phyloP scores from a whole-genome alignment of 2,888 invertebrate genomes.

The Lysandra coridon region DNA sequence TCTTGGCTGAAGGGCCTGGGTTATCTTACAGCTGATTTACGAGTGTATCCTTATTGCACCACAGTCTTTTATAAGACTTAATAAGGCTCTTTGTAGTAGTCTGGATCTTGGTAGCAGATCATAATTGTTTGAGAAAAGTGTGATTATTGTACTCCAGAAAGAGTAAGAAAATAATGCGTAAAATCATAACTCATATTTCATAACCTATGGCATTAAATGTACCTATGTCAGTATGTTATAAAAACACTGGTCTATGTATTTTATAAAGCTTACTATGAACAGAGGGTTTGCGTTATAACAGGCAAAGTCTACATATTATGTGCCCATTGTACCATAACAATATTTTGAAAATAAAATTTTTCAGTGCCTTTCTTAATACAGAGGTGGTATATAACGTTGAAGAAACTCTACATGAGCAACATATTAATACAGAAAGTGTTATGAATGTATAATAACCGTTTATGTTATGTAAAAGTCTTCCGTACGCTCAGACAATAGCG shows the following conservation, averaged over 20 bases:
- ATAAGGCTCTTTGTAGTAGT: neutral
- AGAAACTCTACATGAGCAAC: neutral
- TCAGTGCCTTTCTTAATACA: neutral
- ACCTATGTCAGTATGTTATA: neutral
- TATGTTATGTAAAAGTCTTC: constrained; percentile 9
- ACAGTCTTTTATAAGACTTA: neutral
- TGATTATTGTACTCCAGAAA: neutral
- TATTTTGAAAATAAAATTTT: neutral
- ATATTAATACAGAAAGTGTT: constrained; percentile 15
- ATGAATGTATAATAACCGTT: neutral
- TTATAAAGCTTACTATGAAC: too few species aligned
- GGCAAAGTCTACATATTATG: too few species aligned
- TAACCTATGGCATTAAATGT: neutral
- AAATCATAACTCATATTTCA: neutral
- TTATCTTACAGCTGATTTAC: neutral
- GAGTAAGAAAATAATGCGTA: neutral
- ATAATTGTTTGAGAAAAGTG: neutral
- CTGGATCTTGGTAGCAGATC: neutral
- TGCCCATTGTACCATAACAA: too few species aligned
- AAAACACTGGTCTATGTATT: neutral
- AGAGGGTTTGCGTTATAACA: too few species aligned
- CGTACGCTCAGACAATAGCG: neutral
- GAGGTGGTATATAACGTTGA: neutral
- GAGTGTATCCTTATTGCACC: neutral
- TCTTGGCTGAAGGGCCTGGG: neutral